Evolutionary conservation across 2,888 invertebrate genomes (phyloP).

Genomic region (Nasonovia ribisnigri): DNA sequence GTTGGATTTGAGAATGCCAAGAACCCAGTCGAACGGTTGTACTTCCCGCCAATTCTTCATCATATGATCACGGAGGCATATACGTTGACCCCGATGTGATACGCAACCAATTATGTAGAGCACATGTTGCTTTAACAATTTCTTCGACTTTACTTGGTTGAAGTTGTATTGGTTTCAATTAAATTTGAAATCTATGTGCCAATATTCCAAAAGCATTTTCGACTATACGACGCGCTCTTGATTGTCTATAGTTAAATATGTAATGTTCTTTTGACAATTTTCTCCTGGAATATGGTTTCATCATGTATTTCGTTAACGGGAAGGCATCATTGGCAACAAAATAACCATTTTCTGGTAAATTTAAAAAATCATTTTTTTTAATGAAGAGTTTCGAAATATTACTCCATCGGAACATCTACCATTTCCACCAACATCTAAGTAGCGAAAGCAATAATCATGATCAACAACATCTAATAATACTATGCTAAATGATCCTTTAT

Average conservation of each 20-base stretch:
- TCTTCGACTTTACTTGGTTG: background rate
- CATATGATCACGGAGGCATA: background rate
- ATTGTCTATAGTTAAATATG: constrained; percentile 33
- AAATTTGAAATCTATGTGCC: constrained; percentile 17
- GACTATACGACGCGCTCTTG: constrained; percentile 2
- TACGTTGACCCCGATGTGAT: constrained; percentile 5
- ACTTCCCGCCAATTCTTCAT: constrained; percentile 2
- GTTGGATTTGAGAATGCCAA: constrained; percentile 8
- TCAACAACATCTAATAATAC: constrained; percentile 59
- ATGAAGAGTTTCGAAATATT: constrained; percentile 14
- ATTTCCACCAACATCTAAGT: constrained; percentile 25
- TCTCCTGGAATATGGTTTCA: constrained; percentile 34
- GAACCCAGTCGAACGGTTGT: background rate
- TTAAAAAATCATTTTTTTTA: constrained; percentile 15
- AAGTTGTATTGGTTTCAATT: constrained; percentile 28
- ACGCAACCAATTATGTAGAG: constrained; percentile 10
- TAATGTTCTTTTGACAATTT: constrained; percentile 21
- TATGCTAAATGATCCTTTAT: constrained; percentile 45
- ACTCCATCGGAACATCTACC: background rate
- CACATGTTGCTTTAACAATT: constrained; percentile 24
- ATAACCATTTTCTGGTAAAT: constrained; percentile 30
- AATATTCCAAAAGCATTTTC: constrained; percentile 20
- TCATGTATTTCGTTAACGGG: background rate
- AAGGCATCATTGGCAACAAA: constrained; percentile 31
- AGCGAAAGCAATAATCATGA: constrained; percentile 36